A percentile compares a stretch with the other conserved stretches of the same genome.
phyloP scores from a whole-genome alignment of 2,888 invertebrate species.

The Palloptera scutellata region DNA sequence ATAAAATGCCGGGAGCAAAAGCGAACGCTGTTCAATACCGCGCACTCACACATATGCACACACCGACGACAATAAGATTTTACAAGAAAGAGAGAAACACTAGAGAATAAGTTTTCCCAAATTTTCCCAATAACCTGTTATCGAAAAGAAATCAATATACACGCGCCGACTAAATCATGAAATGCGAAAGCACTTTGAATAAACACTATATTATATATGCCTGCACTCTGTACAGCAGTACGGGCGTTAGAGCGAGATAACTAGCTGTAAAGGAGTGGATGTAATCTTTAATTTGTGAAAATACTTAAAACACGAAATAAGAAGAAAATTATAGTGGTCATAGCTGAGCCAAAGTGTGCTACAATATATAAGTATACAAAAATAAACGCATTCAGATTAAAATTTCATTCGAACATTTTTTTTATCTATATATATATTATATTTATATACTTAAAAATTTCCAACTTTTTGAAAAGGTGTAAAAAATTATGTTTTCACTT shows the following conservation, averaged over 20 bases:
- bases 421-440: too few species aligned
- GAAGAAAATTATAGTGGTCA: conserved; percentile 13
- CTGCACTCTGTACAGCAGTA: not conserved
- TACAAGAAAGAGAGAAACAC: conserved; percentile 26
- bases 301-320: conserved; percentile 43
- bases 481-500: too few species aligned
- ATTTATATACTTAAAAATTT: too few species aligned
- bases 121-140: conserved; percentile 23
- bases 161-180: not conserved
- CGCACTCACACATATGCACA: conserved; percentile 10
- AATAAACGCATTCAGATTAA: too few species aligned
- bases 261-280: conserved; percentile 34
- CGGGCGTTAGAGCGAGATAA: conserved; percentile 38
- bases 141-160: conserved; percentile 29
- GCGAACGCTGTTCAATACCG: conserved; percentile 31
- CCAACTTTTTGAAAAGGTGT: too few species aligned
- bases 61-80: not conserved
- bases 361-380: too few species aligned
- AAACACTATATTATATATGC: too few species aligned
- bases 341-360: too few species aligned
- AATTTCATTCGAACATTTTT: too few species aligned
- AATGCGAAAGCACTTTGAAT: too few species aligned
- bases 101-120: not conserved
- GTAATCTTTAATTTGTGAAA: conserved; percentile 48
- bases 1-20: conserved; percentile 39